A percentile compares a stretch with the other conserved stretches of the same genome.
phyloP scores from a whole-genome alignment of 2,888 invertebrate species.

The Eristalis arbustorum region DNA sequence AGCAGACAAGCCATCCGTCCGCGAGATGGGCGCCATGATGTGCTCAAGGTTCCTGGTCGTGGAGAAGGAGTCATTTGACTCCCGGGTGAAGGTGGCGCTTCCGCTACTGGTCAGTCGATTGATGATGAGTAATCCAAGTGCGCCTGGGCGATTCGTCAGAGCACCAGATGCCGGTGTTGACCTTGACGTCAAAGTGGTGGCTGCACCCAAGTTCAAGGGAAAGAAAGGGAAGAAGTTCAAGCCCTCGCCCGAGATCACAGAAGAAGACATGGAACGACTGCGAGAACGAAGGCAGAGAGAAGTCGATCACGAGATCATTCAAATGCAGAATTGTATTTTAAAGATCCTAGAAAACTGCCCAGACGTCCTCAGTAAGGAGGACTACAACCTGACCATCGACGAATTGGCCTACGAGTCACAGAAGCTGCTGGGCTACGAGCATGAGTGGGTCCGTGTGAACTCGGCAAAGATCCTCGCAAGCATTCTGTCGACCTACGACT shows the following conservation, averaged over 20 bases:
- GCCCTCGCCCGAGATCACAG: conserved; percentile 54
- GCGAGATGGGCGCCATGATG: conserved; percentile 89
- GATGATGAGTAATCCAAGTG: conserved; percentile 79
- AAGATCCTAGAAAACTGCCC: conserved; percentile 86
- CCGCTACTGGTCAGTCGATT: conserved; percentile 82
- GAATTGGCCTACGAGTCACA: conserved; percentile 86
- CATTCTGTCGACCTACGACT: conserved; percentile 85
- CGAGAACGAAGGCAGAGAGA: conserved; percentile 83
- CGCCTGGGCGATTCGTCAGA: conserved; percentile 84
- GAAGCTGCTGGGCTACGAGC: conserved; percentile 88
- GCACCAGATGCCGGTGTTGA: conserved; percentile 78
- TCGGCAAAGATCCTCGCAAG: conserved; percentile 89
- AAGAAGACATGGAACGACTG: conserved; percentile 73
- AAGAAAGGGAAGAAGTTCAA: conserved; percentile 53
- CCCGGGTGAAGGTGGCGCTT: conserved; percentile 83
- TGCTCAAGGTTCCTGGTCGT: conserved; percentile 89
- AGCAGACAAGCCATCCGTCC: conserved; percentile 85
- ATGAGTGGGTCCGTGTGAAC: conserved; percentile 91
- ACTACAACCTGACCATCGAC: conserved; percentile 79
- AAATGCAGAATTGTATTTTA: conserved; percentile 86
- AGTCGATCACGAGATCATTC: conserved; percentile 88
- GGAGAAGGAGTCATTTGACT: conserved; percentile 87
- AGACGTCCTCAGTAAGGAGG: conserved; percentile 81
- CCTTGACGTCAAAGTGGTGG: conserved; percentile 20
- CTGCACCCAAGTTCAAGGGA: conserved; percentile 45